A percentile compares a stretch with the other conserved stretches of the same genome.
These are phyloP conservation scores for Meloidogyne floridensis DNA, from an alignment of 1,140 invertebrate genomes.

Conservation along the genomic window DNA sequence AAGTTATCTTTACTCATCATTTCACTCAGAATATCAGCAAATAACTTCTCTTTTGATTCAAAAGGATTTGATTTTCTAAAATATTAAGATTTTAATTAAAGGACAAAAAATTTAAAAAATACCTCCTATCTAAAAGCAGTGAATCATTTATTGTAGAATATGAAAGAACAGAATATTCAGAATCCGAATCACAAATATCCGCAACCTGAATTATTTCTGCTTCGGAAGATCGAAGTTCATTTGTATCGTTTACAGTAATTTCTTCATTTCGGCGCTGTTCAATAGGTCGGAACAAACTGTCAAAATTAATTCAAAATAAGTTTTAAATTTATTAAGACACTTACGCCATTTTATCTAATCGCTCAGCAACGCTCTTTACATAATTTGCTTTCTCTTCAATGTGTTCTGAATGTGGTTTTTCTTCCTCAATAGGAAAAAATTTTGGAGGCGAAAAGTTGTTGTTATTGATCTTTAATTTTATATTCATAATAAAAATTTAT, in stretches of 20 bases:
- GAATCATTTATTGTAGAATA: conserved; percentile 6
- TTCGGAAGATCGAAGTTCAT: neutral
- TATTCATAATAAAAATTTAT: neutral
- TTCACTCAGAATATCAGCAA: neutral
- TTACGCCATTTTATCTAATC: neutral
- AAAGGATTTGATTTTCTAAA: neutral
- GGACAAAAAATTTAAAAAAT: neutral
- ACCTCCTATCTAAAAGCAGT: neutral
- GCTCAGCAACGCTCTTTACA: neutral
- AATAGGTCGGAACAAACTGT: neutral
- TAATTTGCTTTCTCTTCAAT: neutral
- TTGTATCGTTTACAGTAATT: neutral
- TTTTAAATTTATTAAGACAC: neutral
- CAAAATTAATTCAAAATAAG: too few relatives aligned
- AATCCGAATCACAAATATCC: neutral
- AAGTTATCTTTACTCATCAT: neutral
- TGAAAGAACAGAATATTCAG: neutral
- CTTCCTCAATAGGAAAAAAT: neutral
- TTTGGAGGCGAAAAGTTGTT: neutral
- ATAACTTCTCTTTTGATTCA: conserved; percentile 7
- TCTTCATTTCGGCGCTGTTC: neutral
- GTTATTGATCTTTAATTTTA: neutral
- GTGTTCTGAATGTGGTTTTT: neutral
- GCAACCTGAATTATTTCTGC: neutral
- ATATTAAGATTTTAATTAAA: neutral